Evolutionary conservation across 2,888 invertebrate species (phyloP).

Genomic region (Macrosiphum euphorbiae): DNA sequence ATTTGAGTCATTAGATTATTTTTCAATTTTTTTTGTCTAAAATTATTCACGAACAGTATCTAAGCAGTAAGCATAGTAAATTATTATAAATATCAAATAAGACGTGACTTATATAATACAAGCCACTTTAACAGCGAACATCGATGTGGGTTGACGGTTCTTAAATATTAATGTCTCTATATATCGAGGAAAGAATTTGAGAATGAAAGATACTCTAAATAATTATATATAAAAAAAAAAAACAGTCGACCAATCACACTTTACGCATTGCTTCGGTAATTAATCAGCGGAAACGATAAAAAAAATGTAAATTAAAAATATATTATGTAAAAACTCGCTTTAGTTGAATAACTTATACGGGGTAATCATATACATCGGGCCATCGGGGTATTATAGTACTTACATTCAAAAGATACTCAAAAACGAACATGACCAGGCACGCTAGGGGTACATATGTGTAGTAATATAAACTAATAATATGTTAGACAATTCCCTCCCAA

Average conservation of each 20-base stretch:
- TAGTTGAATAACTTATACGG: neutral
- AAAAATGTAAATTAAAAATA: conserved; percentile 11
- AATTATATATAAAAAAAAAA: neutral
- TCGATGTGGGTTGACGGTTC: neutral
- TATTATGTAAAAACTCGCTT: neutral
- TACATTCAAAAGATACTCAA: neutral
- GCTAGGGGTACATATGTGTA: too few relatives aligned
- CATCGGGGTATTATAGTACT: too few relatives aligned
- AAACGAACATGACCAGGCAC: neutral
- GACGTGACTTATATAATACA: neutral
- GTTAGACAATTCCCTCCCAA: too few relatives aligned
- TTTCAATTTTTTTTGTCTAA: neutral
- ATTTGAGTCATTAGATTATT: neutral
- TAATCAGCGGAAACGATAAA: neutral
- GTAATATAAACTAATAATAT: too few relatives aligned
- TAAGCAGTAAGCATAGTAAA: neutral
- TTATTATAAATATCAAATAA: neutral
- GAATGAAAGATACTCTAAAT: neutral
- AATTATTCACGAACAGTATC: neutral
- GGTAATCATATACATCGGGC: neutral
- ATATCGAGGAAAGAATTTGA: neutral
- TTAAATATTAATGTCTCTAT: neutral
- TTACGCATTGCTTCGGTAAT: neutral
- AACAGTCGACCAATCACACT: neutral
- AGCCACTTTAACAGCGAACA: neutral